phyloP scores from a whole-genome alignment of 1,140 invertebrate species.

The Caerostris darwini region DNA sequence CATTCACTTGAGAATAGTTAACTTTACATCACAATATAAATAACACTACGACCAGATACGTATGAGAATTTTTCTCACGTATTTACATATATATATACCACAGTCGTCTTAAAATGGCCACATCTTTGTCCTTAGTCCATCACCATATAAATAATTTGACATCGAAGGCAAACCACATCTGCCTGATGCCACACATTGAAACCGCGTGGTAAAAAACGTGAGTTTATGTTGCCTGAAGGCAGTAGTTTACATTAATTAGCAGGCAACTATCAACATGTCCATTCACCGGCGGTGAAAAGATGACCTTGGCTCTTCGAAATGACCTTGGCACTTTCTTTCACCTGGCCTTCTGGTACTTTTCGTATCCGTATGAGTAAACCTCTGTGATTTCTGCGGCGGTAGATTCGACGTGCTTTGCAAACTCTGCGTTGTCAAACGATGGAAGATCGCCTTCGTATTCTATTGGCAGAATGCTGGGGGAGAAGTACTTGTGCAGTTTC shows the following conservation, averaged over 20 bases:
- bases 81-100: no score
- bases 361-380: background rate
- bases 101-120: no score
- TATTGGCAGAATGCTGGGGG: constrained; percentile 91
- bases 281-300: background rate
- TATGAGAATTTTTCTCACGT: no score
- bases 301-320: background rate
- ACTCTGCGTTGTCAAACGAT: background rate
- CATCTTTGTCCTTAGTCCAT: no score
- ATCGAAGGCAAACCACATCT: background rate
- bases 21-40: no score
- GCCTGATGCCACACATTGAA: background rate
- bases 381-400: background rate
- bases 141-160: background rate
- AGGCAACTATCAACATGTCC: background rate
- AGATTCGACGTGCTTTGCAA: background rate
- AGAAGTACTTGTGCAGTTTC: constrained; percentile 89
- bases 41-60: no score
- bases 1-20: no score
- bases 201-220: background rate
- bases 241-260: background rate
- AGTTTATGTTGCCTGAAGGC: background rate
- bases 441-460: constrained; percentile 87
- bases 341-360: background rate
- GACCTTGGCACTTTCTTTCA: background rate